Base-by-base conservation (phyloP, 2,888 invertebrate species). In the Theretra japonica region DNA sequence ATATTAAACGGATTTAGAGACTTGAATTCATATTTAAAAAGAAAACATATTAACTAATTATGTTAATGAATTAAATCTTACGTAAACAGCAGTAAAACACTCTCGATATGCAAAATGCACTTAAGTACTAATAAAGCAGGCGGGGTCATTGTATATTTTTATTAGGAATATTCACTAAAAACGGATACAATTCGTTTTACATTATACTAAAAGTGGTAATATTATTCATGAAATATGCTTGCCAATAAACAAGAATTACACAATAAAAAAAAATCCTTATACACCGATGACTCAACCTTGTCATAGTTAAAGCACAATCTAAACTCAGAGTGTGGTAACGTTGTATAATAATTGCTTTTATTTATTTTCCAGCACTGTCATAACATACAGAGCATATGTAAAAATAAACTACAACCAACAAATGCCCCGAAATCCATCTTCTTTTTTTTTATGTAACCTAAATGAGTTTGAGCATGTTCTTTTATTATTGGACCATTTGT, bases 231-330 rank as follows among this genome's bases (percentile, higher is more conserved):
- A 48, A 48, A 65, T 62, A 21, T 33, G 11, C 48, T 65, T 48
- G 23, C 23, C 5, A 65, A 65, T 48, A 65, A 15, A 5, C 8
- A 41, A 62, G 25, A 15, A 19, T 62, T 62, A 33, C 62, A 41
- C n/a, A 62, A 41, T 62, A 33, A 23, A 65, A 62, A 41, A 23
- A 41, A 65, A 25, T 65, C 41, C 41, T 48, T 65, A 48, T 23
- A 65, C 48, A 65, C 48, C 15, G 30, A 33, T 69, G 56, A 69
- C 56, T 70, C 58, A 70, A 58, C 58, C 58, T 70, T 70, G 58
- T 70, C 41, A 70, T 57, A 58, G 58, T 70, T 58, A 48, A 23
- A 65, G 6, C 41, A 48, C 65, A 65, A 65, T 65, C 65, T 65
- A 48, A 48, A 48, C 48, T 65, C 11, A 15, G 15, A 65, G 48